Evolutionary conservation across 1,140 invertebrate species (phyloP).

Genomic region (Callitettix versicolor): DNA sequence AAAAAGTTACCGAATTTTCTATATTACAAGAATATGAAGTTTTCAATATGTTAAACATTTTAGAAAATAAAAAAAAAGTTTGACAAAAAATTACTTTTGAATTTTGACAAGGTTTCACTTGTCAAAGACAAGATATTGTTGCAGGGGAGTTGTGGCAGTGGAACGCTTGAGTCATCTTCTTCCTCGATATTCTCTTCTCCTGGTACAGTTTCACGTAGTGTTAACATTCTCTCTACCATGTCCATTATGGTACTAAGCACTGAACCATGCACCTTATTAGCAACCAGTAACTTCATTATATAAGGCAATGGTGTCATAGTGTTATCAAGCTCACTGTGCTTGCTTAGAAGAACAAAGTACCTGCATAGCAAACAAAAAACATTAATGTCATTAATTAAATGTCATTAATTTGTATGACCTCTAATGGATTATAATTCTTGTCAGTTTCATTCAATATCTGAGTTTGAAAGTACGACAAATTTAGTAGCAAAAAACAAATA

Average conservation of each 20-base stretch:
- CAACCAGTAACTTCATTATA: conserved; percentile 57
- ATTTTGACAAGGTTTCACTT: too few relatives aligned
- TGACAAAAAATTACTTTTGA: conserved; percentile 3
- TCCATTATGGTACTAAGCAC: conserved; percentile 63
- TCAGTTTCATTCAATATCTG: too few relatives aligned
- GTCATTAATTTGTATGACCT: too few relatives aligned
- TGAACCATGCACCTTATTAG: conserved; percentile 47
- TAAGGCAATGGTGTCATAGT: conserved; percentile 45
- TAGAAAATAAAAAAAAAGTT: too few relatives aligned
- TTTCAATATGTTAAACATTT: too few relatives aligned
- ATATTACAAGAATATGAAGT: too few relatives aligned
- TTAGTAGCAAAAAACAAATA: too few relatives aligned
- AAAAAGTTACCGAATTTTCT: too few relatives aligned
- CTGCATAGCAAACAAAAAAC: conserved; percentile 31
- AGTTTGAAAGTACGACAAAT: too few relatives aligned
- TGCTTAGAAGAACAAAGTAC: conserved; percentile 60
- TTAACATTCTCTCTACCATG: conserved; percentile 69
- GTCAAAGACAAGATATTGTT: neutral
- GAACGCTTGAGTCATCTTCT: neutral
- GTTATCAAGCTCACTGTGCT: conserved; percentile 43
- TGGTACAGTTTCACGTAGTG: conserved; percentile 38
- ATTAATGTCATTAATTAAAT: conserved; percentile 1
- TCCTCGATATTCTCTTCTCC: conserved; percentile 39
- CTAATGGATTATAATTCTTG: too few relatives aligned
- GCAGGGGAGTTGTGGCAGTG: neutral